Evolutionary conservation across 92 coral and sea anemone species (phyloP).

Genomic region (Palythoa caribaeorum): DNA sequence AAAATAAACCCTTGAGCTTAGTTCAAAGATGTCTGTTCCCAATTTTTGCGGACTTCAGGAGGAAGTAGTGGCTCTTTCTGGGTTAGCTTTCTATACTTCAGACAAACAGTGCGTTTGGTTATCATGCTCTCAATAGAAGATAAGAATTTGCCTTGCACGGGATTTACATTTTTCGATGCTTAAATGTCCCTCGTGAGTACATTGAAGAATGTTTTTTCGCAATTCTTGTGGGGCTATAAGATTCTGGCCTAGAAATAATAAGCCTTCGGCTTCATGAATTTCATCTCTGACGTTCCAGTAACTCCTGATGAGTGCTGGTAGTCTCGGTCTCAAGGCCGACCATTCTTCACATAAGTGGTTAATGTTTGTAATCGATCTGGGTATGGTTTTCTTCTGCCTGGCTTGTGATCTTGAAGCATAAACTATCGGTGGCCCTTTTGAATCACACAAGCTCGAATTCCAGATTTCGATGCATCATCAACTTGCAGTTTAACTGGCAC

Average conservation of each 20-base stretch:
- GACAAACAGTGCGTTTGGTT: conserved; percentile 36
- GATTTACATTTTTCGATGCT: conserved; percentile 75
- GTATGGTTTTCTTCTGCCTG: conserved; percentile 59
- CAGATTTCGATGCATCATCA: conserved; percentile 15
- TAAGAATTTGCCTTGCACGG: conserved; percentile 42
- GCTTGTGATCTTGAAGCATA: conserved; percentile 60
- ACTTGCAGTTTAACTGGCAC: conserved; percentile 51
- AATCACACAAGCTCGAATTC: conserved; percentile 50
- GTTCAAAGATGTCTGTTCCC: no score
- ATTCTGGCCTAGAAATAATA: conserved; percentile 49
- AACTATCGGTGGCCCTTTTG: not conserved
- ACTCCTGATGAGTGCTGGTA: conserved; percentile 43
- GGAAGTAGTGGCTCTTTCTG: conserved; percentile 56
- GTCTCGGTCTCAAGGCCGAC: conserved; percentile 65
- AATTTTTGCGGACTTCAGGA: conserved; percentile 10
- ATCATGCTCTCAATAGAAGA: conserved; percentile 60
- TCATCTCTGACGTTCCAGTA: no score
- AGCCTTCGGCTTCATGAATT: no score
- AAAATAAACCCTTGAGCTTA: no score
- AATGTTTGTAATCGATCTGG: conserved; percentile 64
- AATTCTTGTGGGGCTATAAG: conserved; percentile 57
- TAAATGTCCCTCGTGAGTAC: conserved; percentile 68
- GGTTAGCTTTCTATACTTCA: conserved; percentile 27
- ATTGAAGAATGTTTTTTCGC: conserved; percentile 56
- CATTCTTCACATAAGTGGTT: conserved; percentile 36